Evolutionary conservation across 2,113 vertebrate genomes (phyloP).

Genomic region (Chionomys nivalis): DNA sequence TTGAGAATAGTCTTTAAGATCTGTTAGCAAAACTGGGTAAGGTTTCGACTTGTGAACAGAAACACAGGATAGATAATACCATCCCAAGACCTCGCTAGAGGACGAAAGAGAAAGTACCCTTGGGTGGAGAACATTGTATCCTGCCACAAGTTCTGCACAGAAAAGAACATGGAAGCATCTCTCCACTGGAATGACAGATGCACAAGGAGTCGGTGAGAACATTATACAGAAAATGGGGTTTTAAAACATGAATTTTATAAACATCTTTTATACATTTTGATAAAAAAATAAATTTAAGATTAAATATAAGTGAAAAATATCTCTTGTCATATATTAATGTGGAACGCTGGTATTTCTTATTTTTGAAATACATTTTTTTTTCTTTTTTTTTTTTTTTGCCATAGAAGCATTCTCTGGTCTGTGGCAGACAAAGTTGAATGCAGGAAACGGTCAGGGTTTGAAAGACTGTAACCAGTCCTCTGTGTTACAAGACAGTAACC

Average conservation of each 20-base stretch:
- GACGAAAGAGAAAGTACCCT: background rate
- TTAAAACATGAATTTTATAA: background rate
- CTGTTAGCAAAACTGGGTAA: slow-evolving; percentile 23
- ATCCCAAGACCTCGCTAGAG: background rate
- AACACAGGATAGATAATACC: background rate
- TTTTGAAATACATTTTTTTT: background rate
- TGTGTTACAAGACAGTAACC: background rate
- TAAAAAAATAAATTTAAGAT: background rate
- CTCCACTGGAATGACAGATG: background rate
- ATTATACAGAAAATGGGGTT: background rate
- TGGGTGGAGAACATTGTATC: background rate
- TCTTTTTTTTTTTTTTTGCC: background rate
- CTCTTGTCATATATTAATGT: background rate
- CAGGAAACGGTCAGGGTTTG: background rate
- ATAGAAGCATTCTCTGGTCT: background rate
- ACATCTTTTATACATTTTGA: background rate
- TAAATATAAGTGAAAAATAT: background rate
- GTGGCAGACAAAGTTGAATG: background rate
- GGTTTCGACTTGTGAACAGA: slow-evolving; percentile 35
- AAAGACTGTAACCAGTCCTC: background rate
- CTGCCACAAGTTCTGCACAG: background rate
- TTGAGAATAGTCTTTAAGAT: slow-evolving; percentile 47
- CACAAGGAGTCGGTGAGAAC: background rate
- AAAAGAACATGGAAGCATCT: background rate
- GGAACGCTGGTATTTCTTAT: background rate